These are phyloP conservation scores for Paradoxurus hermaphroditus DNA, from an alignment of 2,113 vertebrate species.

Conservation along the genomic window DNA sequence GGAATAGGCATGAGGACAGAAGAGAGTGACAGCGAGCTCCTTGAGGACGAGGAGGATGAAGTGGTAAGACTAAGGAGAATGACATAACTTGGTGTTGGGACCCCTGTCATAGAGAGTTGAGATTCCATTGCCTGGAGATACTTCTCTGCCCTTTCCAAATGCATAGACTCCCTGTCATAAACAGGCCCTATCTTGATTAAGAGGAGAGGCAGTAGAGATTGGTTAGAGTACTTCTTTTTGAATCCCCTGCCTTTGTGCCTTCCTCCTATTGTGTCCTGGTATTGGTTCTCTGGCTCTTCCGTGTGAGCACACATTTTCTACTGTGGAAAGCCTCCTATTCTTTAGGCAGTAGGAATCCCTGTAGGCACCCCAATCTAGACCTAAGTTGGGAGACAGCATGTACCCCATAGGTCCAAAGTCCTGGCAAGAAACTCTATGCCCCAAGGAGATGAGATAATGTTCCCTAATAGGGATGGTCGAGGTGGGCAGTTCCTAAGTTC, in stretches of 20 bases:
- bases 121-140: not conserved
- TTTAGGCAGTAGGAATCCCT: not conserved
- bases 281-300: not conserved
- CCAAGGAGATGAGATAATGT: not conserved
- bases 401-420: not conserved
- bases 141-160: not conserved
- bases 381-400: not conserved
- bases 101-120: not conserved
- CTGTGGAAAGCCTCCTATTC: not conserved
- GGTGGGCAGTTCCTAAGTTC: not conserved
- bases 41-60: slow-evolving; percentile 86
- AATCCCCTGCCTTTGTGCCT: not conserved
- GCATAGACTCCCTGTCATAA: not conserved
- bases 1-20: slow-evolving; percentile 93
- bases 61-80: slow-evolving; percentile 64
- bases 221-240: not conserved
- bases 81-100: not conserved
- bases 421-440: not conserved
- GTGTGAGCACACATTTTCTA: not conserved
- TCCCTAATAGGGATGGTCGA: not conserved
- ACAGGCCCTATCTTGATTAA: not conserved
- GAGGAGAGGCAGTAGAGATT: not conserved
- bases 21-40: slow-evolving; percentile 92
- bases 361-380: not conserved
- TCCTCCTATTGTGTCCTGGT: not conserved